Conservation (phyloP, 2,888 invertebrate genomes). For the Azorinus chamasolen region DNA sequence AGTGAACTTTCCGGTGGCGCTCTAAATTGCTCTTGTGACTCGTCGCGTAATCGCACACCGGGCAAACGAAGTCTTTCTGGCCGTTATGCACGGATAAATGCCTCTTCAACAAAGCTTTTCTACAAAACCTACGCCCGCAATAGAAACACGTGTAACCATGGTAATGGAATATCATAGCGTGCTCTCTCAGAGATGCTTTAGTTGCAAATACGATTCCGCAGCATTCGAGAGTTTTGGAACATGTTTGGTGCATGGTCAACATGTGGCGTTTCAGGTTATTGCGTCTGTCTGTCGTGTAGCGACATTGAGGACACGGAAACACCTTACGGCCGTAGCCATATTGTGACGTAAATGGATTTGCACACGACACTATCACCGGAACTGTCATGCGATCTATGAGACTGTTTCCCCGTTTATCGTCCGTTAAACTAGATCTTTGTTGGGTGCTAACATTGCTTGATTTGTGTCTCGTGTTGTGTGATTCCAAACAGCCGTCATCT, state of each 20-base stretch:
- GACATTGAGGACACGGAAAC: slow-evolving; percentile 84
- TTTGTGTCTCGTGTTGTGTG: slow-evolving; percentile 9
- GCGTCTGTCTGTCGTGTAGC: slow-evolving; percentile 85
- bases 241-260: slow-evolving; percentile 86
- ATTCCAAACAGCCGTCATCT: slow-evolving; percentile 22
- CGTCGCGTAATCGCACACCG: slow-evolving; percentile 86
- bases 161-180: slow-evolving; percentile 86
- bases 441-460: background rate
- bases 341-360: slow-evolving; percentile 57
- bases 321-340: slow-evolving; percentile 76
- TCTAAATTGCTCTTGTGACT: slow-evolving; percentile 87
- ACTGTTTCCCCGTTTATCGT: background rate
- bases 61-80: slow-evolving; percentile 86
- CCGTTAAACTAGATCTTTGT: background rate
- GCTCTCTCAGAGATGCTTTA: slow-evolving; percentile 86
- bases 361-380: slow-evolving; percentile 60
- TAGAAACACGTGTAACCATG: slow-evolving; percentile 86
- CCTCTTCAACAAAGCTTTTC: slow-evolving; percentile 87
- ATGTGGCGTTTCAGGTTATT: slow-evolving; percentile 87
- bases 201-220: slow-evolving; percentile 86
- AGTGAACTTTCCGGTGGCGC: slow-evolving; percentile 86
- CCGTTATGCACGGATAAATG: slow-evolving; percentile 87
- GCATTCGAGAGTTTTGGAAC: slow-evolving; percentile 84
- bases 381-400: slow-evolving; percentile 47
- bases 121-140: slow-evolving; percentile 86